Percentiles rank a stretch among this genome's conserved stretches.
Evolutionary conservation across 2,113 vertebrate species (phyloP).

Genomic region (Aptenodytes patagonicus): DNA sequence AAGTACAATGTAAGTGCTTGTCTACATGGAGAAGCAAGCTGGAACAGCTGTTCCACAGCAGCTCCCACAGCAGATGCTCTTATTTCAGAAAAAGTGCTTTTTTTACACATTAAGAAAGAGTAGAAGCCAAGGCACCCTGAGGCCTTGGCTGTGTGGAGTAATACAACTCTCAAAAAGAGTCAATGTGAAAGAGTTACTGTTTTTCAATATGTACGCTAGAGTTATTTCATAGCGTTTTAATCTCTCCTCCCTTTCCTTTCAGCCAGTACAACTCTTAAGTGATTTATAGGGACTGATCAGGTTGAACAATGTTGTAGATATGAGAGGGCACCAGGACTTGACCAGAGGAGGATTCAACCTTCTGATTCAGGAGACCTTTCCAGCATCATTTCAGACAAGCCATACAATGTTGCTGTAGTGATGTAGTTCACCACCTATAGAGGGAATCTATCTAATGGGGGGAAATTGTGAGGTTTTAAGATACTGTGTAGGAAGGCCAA

Average conservation of each 20-base stretch:
- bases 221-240: background rate
- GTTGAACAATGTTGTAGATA: background rate
- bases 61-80: background rate
- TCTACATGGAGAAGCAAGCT: background rate
- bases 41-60: background rate
- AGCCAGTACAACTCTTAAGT: background rate
- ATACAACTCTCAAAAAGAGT: background rate
- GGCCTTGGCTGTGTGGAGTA: background rate
- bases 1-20: conserved; percentile 5
- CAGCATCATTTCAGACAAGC: background rate
- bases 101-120: background rate
- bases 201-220: background rate
- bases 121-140: conserved; percentile 28
- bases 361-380: background rate
- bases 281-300: background rate
- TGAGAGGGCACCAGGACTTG: background rate
- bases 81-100: background rate
- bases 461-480: background rate
- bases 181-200: background rate
- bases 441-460: background rate
- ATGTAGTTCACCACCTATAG: background rate
- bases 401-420: background rate
- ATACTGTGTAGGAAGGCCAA: background rate
- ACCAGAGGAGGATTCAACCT: background rate
- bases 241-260: background rate